Evolutionary conservation across 1,140 invertebrate species (phyloP).

Genomic region (Camponotus floridanus): DNA sequence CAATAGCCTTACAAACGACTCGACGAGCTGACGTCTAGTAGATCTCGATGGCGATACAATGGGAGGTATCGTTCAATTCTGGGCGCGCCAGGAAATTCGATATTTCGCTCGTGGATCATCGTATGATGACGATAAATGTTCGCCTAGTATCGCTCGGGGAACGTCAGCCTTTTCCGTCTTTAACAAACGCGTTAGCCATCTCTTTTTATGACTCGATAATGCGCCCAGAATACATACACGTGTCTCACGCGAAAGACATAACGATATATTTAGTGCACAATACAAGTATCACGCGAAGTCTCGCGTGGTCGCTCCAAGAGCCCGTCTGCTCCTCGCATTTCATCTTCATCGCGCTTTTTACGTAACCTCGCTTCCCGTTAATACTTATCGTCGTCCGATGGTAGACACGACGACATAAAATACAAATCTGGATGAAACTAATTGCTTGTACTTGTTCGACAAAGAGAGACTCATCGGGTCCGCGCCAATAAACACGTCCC

Average conservation of each 20-base stretch:
- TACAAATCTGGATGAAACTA: constrained; percentile 72
- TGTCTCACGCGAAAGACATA: neutral
- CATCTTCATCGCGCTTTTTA: constrained; percentile 45
- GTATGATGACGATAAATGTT: constrained; percentile 71
- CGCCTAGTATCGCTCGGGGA: constrained; percentile 31
- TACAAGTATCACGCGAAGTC: constrained; percentile 16
- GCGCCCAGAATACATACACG: neutral
- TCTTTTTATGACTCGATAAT: constrained; percentile 23
- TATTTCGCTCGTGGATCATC: constrained; percentile 70
- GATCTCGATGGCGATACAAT: constrained; percentile 72
- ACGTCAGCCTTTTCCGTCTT: constrained; percentile 22
- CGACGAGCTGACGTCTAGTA: constrained; percentile 70
- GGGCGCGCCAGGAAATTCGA: constrained; percentile 79
- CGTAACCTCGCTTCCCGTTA: constrained; percentile 32
- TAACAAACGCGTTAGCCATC: constrained; percentile 10
- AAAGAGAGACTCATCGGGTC: constrained; percentile 68
- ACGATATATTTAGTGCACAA: constrained; percentile 37
- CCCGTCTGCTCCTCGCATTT: neutral
- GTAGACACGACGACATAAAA: constrained; percentile 63
- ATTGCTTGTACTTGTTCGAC: constrained; percentile 76
- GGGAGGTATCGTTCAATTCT: constrained; percentile 75
- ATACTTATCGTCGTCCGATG: constrained; percentile 31
- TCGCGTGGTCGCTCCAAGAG: neutral
- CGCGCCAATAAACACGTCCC: constrained; percentile 75
- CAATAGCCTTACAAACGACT: constrained; percentile 74